Conservation (phyloP, 2,888 invertebrate genomes). For the Cremastinae sp. region DNA sequence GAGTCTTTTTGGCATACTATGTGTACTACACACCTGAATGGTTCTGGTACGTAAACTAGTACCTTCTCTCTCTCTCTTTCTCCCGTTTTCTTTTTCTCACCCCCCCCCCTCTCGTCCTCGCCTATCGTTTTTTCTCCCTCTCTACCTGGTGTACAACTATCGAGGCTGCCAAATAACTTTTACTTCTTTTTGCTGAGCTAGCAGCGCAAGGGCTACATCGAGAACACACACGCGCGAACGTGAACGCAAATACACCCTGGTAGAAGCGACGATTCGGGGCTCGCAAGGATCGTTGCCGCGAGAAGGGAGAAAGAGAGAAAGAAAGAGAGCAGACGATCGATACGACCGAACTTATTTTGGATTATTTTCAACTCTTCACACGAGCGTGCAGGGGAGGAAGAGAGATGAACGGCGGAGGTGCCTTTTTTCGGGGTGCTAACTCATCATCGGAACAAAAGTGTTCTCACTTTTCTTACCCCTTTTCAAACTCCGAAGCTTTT, state of each 20-base stretch:
- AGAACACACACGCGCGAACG: slow-evolving; percentile 38
- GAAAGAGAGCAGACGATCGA: slow-evolving; percentile 67
- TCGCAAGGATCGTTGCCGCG: slow-evolving; percentile 55
- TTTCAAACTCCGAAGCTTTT: too few species aligned
- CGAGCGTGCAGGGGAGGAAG: neutral
- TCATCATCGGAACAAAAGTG: slow-evolving; percentile 45
- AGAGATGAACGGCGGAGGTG: neutral
- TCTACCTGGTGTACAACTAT: slow-evolving; percentile 53
- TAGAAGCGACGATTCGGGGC: slow-evolving; percentile 5
- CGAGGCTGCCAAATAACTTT: slow-evolving; percentile 66
- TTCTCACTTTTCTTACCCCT: neutral
- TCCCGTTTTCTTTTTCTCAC: slow-evolving; percentile 23
- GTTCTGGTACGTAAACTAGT: slow-evolving; percentile 65
- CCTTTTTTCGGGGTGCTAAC: slow-evolving; percentile 20
- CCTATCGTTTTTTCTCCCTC: slow-evolving; percentile 14
- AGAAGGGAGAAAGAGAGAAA: slow-evolving; percentile 24
- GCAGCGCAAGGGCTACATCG: slow-evolving; percentile 43
- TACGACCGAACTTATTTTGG: slow-evolving; percentile 73
- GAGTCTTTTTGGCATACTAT: slow-evolving; percentile 60
- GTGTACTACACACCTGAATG: slow-evolving; percentile 54
- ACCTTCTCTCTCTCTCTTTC: slow-evolving; percentile 34
- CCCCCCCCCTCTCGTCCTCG: slow-evolving; percentile 11
- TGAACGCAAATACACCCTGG: slow-evolving; percentile 27
- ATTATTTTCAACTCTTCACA: slow-evolving; percentile 70
- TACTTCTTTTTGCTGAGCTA: slow-evolving; percentile 66